Evolutionary conservation across 2,797 vertebrate species (phyloP).

Genomic region (Loris lydekkerianus): DNA sequence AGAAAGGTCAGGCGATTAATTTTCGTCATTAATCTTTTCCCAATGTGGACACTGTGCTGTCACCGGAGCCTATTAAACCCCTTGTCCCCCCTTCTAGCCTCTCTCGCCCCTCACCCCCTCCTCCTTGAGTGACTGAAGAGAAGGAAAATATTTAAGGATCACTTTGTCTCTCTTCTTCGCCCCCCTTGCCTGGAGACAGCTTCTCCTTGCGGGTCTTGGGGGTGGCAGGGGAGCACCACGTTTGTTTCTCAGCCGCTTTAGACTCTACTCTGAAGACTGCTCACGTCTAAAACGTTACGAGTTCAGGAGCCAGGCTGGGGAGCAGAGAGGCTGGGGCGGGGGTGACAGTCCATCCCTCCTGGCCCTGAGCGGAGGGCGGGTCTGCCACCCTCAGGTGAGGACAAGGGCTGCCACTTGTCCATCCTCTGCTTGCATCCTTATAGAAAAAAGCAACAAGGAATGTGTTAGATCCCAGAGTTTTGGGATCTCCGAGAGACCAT

Average conservation of each 20-base stretch:
- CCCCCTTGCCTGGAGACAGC: conserved; percentile 62
- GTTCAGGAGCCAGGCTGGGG: background rate
- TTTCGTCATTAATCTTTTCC: conserved; percentile 96
- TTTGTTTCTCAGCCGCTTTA: background rate
- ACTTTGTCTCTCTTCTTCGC: conserved; percentile 81
- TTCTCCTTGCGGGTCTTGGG: conserved; percentile 67
- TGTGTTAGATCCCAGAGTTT: background rate
- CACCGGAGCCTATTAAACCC: conserved; percentile 92
- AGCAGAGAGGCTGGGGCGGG: background rate
- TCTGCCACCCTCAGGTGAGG: background rate
- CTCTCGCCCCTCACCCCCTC: conserved; percentile 79
- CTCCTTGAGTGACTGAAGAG: conserved; percentile 86
- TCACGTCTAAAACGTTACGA: background rate
- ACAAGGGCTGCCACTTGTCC: background rate
- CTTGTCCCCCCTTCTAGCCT: conserved; percentile 87
- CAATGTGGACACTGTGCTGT: conserved; percentile 95
- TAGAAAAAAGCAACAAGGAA: background rate
- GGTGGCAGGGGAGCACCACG: background rate
- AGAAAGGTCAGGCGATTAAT: conserved; percentile 96
- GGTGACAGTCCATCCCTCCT: background rate
- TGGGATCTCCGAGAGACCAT: background rate
- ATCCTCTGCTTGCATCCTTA: background rate
- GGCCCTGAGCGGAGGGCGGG: background rate
- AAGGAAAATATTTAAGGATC: conserved; percentile 91
- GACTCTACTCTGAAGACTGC: background rate